These are phyloP conservation scores for Lagopus muta DNA, from an alignment of 2,113 vertebrate species.

Conservation along the genomic window DNA sequence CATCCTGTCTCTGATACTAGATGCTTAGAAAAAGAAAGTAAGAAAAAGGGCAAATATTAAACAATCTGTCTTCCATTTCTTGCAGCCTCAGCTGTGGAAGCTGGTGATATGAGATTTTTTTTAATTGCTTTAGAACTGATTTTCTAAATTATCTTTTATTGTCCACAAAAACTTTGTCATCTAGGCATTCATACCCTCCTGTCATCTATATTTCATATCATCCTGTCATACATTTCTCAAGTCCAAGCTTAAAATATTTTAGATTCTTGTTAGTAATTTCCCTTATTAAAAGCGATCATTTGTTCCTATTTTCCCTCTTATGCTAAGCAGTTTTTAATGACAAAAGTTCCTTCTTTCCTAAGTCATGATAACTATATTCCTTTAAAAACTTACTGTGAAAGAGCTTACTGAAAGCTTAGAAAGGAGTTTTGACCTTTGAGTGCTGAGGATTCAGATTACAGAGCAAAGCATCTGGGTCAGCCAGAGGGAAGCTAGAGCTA, in stretches of 20 bases:
- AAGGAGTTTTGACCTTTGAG: not conserved
- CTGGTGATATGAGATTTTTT: not conserved
- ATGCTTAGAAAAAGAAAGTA: not conserved
- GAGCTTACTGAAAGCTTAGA: not conserved
- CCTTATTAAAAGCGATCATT: not conserved
- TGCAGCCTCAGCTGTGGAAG: not conserved
- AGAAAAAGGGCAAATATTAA: not conserved
- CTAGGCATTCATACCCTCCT: not conserved
- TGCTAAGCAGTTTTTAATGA: not conserved
- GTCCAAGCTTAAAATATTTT: not conserved
- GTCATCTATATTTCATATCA: not conserved
- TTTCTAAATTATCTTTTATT: not conserved
- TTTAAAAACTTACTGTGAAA: not conserved
- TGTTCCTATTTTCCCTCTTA: not conserved
- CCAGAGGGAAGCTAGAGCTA: not conserved
- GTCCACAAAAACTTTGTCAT: not conserved
- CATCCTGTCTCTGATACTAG: not conserved
- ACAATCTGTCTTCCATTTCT: not conserved
- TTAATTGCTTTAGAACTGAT: not conserved
- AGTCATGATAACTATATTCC: not conserved
- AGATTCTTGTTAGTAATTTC: not conserved
- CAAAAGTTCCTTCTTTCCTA: not conserved
- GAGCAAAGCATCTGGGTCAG: slow-evolving; percentile 26
- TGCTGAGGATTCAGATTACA: slow-evolving; percentile 4
- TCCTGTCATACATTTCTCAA: not conserved